phyloP scores from a whole-genome alignment of 2,113 vertebrate species.

The Sporophila hypoxantha region DNA sequence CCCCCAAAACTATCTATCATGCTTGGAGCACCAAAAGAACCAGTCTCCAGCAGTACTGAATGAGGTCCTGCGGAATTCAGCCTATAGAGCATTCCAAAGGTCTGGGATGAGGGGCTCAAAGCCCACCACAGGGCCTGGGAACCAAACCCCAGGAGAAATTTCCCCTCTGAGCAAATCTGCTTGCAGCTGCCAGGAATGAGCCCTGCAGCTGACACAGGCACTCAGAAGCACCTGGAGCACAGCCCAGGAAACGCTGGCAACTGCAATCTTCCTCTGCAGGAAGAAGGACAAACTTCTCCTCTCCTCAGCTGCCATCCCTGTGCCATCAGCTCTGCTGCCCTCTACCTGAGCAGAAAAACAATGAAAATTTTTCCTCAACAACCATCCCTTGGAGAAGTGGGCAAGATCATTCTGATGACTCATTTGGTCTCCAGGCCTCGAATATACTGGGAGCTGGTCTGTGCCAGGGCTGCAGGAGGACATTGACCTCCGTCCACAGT shows the following conservation, averaged over 20 bases:
- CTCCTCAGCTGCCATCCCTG: neutral
- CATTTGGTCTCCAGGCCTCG: neutral
- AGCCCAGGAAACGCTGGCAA: neutral
- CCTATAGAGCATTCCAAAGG: neutral
- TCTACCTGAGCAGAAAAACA: neutral
- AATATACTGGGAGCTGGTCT: neutral
- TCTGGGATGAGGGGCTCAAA: neutral
- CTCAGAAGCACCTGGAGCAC: neutral
- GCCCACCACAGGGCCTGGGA: neutral
- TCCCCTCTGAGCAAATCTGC: neutral
- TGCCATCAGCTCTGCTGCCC: neutral
- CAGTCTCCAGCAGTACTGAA: too few species aligned
- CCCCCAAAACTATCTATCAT: too few species aligned
- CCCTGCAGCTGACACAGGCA: neutral
- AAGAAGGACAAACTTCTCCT: neutral
- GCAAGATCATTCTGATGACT: neutral
- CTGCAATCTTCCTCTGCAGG: neutral
- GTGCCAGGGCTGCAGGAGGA: neutral
- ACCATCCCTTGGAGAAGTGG: neutral
- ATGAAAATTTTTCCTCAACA: neutral
- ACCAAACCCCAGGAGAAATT: rapidly evolving
- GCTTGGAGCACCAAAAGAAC: too few species aligned
- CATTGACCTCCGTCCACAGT: neutral
- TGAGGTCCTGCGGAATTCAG: too few species aligned
- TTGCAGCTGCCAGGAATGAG: neutral